Conservation (phyloP, 2,888 invertebrate genomes). For the Cheilosia vulpina region DNA sequence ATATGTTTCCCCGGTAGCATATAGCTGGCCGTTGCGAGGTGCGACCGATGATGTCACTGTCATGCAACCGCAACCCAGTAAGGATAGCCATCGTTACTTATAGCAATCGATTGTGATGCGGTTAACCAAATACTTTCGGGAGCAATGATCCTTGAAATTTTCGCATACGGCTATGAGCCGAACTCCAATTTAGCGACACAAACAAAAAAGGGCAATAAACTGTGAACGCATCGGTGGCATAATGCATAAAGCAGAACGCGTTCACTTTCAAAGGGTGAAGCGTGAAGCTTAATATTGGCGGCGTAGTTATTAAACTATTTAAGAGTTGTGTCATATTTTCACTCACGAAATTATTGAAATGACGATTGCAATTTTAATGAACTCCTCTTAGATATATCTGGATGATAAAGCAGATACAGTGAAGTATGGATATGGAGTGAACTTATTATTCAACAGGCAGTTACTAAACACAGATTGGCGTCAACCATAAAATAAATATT, state of each 20-base stretch:
- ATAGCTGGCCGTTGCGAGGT: neutral
- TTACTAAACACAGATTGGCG: too few species aligned
- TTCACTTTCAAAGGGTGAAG: too few species aligned
- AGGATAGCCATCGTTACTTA: slow-evolving; percentile 49
- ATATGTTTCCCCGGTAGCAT: slow-evolving; percentile 35
- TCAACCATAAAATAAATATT: too few species aligned
- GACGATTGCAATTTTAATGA: too few species aligned
- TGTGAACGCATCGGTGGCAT: slow-evolving; percentile 11
- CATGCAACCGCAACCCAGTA: slow-evolving; percentile 9
- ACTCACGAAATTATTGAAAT: too few species aligned
- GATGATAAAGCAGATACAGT: too few species aligned
- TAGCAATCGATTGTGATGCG: slow-evolving; percentile 67
- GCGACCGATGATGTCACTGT: neutral
- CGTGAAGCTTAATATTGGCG: too few species aligned
- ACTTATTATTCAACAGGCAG: too few species aligned
- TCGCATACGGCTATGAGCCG: slow-evolving; percentile 34
- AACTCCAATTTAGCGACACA: slow-evolving; percentile 29
- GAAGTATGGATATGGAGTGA: too few species aligned
- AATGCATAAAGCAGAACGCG: too few species aligned
- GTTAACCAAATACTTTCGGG: slow-evolving; percentile 67
- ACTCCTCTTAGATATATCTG: too few species aligned
- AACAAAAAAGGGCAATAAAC: slow-evolving; percentile 45
- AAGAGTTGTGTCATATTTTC: neutral
- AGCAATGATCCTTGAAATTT: slow-evolving; percentile 71
- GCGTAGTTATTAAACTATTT: too few species aligned